Evolutionary conservation across 1,140 invertebrate species (phyloP), one percentile per base, ranked within the genome.

Genomic region (Drosophila repleta): DNA sequence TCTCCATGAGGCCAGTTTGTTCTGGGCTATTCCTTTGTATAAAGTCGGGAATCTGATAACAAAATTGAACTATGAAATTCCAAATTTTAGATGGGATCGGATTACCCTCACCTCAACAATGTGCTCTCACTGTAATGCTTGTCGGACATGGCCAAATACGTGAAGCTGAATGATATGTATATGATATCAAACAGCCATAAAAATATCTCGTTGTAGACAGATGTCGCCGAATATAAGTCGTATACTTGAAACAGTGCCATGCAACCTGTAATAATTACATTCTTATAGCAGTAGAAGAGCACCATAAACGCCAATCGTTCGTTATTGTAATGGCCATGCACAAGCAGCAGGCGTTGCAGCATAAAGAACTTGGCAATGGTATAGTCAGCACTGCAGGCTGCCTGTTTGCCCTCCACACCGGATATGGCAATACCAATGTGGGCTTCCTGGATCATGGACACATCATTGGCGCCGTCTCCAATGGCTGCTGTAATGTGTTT

Each of bases 271-370:
- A 96, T 95, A 3, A 95, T 93, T 15, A 96, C 81, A 89, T 96
- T 96, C 90, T 98, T 98, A 90, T 97, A 98, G 91, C 97, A 97
- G 89, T 97, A 98, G 76, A 96, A 97, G 26, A 95, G 94, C 51
- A 96, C 94, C 62, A 97, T 92, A 11, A 94, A 94, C 1, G 96
- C 94, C 13, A 97, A 92, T 24, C 97, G 92, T 52, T 95, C 92
- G 51, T 96, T 96, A 79, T 95, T 96, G 94, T 95, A 96, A 79
- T 96, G 95, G 0, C 96, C 96, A 77, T 96, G 94, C 0, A 96
- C 95, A 13, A 96, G 83, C 20, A 96, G 80, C 7, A 94, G 92
- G 73, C 94, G 94, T 70, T 94, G 94, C 2, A 96, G 89, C 93
- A 95, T 95, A n/a, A 92, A 93, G 79, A 96, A 96, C 68, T 94